Percentiles rank a stretch among this genome's conserved stretches.
Evolutionary conservation across 2,888 invertebrate genomes (phyloP).

Genomic region (Unio delphinus): DNA sequence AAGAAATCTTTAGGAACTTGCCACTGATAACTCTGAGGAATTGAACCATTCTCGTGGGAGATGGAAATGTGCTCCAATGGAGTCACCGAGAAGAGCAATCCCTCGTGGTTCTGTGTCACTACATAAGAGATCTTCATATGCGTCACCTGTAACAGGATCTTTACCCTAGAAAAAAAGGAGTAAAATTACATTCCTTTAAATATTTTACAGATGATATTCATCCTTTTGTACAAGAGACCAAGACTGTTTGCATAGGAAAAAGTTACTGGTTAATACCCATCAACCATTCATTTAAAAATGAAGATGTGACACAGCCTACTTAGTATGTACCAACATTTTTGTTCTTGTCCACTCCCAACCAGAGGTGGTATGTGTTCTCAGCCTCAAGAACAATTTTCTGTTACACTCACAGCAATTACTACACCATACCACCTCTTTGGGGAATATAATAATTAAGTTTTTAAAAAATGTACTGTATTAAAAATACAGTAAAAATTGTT

Average conservation of each 20-base stretch:
- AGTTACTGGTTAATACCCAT: neutral
- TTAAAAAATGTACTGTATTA: too few relatives aligned
- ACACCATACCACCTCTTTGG: too few relatives aligned
- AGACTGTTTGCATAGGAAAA: too few relatives aligned
- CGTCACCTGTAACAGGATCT: conserved; percentile 51
- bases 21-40: conserved; percentile 59
- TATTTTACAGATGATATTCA: neutral
- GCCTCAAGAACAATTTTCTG: too few relatives aligned
- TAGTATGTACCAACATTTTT: too few relatives aligned
- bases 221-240: neutral
- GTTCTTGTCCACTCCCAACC: too few relatives aligned
- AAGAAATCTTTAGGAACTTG: conserved; percentile 14
- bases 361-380: too few relatives aligned
- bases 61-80: conserved; percentile 74
- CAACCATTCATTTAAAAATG: neutral
- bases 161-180: conserved; percentile 54
- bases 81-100: conserved; percentile 71
- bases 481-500: too few relatives aligned
- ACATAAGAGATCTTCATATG: conserved; percentile 70
- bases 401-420: too few relatives aligned
- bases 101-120: conserved; percentile 61
- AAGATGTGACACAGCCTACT: neutral
- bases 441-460: too few relatives aligned
- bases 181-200: neutral
- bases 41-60: conserved; percentile 73